These are phyloP conservation scores for Paramuricea clavata DNA, from an alignment of 92 coral and sea anemone genomes.

Conservation along the genomic window DNA sequence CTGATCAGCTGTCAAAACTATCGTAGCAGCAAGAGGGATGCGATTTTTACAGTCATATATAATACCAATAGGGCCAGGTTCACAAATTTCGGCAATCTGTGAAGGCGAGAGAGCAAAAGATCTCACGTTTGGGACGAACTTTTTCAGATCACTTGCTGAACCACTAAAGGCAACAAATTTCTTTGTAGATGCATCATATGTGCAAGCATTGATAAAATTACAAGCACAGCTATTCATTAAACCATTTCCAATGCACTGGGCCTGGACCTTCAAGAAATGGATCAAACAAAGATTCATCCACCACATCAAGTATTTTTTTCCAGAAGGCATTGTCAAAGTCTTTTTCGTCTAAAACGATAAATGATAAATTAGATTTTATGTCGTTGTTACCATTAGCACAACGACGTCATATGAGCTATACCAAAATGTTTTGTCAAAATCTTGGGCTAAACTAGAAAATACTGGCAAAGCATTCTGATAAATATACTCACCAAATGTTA, in stretches of 20 bases:
- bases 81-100: constrained; percentile 35
- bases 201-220: constrained; percentile 30
- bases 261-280: neutral
- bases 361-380: too few relatives aligned
- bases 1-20: constrained; percentile 50
- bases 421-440: too few relatives aligned
- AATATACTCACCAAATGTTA: too few relatives aligned
- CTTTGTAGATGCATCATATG: neutral
- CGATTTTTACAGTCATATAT: constrained; percentile 44
- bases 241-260: constrained; percentile 23
- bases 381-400: too few relatives aligned
- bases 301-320: too few relatives aligned
- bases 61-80: constrained; percentile 39
- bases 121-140: constrained; percentile 6
- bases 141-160: neutral
- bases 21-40: constrained; percentile 61
- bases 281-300: constrained; percentile 18
- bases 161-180: neutral
- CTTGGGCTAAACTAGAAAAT: too few relatives aligned
- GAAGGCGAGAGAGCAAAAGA: neutral
- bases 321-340: too few relatives aligned
- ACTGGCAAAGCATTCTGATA: too few relatives aligned
- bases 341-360: too few relatives aligned
- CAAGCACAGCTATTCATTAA: constrained; percentile 29
- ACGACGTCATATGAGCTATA: too few relatives aligned